Evolutionary conservation across 2,888 invertebrate species (phyloP).

Genomic region (Tiphia femorata): DNA sequence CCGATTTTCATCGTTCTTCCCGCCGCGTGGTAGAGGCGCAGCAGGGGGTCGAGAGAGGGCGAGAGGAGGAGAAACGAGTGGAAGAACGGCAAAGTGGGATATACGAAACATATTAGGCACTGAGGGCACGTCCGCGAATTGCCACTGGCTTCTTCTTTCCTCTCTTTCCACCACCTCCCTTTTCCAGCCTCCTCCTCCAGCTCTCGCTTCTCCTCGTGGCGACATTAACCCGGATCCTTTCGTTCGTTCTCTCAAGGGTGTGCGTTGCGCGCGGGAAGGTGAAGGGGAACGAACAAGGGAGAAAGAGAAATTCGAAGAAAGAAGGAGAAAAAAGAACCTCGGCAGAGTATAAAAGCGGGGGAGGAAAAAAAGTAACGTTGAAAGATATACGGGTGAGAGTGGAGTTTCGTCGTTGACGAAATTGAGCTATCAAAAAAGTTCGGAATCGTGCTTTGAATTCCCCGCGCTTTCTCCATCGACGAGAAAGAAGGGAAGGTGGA

Average conservation of each 20-base stretch:
- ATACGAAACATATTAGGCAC: constrained; percentile 61
- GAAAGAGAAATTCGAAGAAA: not conserved
- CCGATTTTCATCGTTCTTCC: constrained; percentile 5
- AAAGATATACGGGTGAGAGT: constrained; percentile 8
- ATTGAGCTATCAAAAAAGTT: constrained; percentile 64
- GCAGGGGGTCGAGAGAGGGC: constrained; percentile 24
- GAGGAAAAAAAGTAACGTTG: not conserved
- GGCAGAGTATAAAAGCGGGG: not conserved
- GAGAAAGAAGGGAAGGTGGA: too few species aligned
- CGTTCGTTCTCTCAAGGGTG: constrained; percentile 8
- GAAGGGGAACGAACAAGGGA: not conserved
- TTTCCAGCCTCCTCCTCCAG: constrained; percentile 8
- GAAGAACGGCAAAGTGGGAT: constrained; percentile 35
- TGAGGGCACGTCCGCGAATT: constrained; percentile 56
- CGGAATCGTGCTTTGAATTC: constrained; percentile 59
- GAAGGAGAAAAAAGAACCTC: too few species aligned
- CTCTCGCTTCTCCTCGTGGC: constrained; percentile 17
- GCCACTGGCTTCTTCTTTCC: constrained; percentile 49
- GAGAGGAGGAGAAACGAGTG: constrained; percentile 15
- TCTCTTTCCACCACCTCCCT: constrained; percentile 13
- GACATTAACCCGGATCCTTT: constrained; percentile 44
- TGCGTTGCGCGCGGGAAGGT: not conserved
- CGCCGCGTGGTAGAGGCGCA: too few species aligned
- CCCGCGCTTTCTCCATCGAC: too few species aligned
- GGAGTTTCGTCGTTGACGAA: constrained; percentile 35